Evolutionary conservation across 2,888 invertebrate genomes (phyloP), one percentile per base, ranked within the genome.

Genomic region (Tubulanus polymorphus): DNA sequence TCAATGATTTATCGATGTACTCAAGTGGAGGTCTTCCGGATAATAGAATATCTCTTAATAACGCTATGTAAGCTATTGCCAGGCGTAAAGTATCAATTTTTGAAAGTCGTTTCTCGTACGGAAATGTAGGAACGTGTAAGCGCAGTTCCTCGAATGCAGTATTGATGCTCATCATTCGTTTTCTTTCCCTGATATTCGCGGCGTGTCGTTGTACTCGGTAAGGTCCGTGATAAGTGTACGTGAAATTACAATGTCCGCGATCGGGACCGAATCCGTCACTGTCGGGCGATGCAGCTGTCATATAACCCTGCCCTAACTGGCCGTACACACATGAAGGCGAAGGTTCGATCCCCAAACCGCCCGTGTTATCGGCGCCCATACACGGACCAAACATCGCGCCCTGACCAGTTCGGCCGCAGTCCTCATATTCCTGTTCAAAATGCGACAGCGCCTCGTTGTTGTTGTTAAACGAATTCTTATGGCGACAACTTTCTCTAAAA

Each of bases 81-180:
- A 99, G 82, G 1, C 96, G 86, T 30, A 99, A 84, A 0, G 99
- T 97, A 83, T 99, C 99, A 71, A 99, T 99, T 83, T 99, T 99
- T 72, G 95, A 96, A 32, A 99, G 85, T 26, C 97, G 84, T 79
- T 97, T 97, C 82, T 99, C 99, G 79, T 95, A 99, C 0, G 97
- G 97, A 81, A 99, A 99, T 59, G 97, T 99, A 50, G 99, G 99
- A 69, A 99, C 96, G 83, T 95, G 95, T 67, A 91, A 89, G 54
- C 97, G 86, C 74, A 99, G 87, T 81, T 95, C 95, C 84, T 97
- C 95, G 85, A 96, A 96, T 80, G 95, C 96, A 81, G 73, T 66
- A 57, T 78, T 78, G 84, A 97, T 97, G 87, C 94, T 96, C 72
- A 96, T 89, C 95, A 97, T 96, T 78, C 96, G 88, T 84, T 94